Evolutionary conservation across 2,797 vertebrate species (phyloP).

Genomic region (Triplophysa bombifrons): DNA sequence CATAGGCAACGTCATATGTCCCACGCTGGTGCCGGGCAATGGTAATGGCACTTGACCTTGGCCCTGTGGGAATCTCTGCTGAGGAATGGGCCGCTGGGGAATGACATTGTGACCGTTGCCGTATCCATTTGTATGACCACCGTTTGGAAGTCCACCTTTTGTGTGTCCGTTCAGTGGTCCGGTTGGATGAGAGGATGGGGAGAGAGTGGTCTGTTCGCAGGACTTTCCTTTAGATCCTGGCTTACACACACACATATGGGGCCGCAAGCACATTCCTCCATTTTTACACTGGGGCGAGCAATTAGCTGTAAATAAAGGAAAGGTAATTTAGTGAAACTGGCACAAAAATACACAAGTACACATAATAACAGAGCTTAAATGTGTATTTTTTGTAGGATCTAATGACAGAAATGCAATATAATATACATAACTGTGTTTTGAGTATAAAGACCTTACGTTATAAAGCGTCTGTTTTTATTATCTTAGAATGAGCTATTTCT

Average conservation of each 20-base stretch:
- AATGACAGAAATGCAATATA: too few species aligned
- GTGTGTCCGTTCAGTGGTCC: constrained; percentile 66
- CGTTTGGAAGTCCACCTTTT: constrained; percentile 55
- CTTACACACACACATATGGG: constrained; percentile 94
- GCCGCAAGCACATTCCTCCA: constrained; percentile 94
- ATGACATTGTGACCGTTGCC: constrained; percentile 63
- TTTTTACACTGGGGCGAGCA: constrained; percentile 95
- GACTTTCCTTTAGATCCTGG: constrained; percentile 89
- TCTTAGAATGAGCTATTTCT: too few species aligned
- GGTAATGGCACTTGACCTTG: constrained; percentile 48
- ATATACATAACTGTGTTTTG: too few species aligned
- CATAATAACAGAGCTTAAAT: background rate
- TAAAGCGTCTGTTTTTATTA: too few species aligned
- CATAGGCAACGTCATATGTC: constrained; percentile 90
- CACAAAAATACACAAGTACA: background rate
- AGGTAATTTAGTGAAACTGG: background rate
- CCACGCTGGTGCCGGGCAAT: constrained; percentile 72
- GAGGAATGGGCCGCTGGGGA: constrained; percentile 83
- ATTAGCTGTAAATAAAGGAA: constrained; percentile 77
- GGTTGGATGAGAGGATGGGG: constrained; percentile 71
- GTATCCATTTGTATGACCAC: constrained; percentile 68
- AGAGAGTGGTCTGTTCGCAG: constrained; percentile 82
- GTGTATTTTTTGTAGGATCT: too few species aligned
- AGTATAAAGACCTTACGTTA: too few species aligned
- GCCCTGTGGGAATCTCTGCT: constrained; percentile 77